Evolutionary conservation across 2,113 vertebrate species (phyloP).

Genomic region (Aplodontia rufa): DNA sequence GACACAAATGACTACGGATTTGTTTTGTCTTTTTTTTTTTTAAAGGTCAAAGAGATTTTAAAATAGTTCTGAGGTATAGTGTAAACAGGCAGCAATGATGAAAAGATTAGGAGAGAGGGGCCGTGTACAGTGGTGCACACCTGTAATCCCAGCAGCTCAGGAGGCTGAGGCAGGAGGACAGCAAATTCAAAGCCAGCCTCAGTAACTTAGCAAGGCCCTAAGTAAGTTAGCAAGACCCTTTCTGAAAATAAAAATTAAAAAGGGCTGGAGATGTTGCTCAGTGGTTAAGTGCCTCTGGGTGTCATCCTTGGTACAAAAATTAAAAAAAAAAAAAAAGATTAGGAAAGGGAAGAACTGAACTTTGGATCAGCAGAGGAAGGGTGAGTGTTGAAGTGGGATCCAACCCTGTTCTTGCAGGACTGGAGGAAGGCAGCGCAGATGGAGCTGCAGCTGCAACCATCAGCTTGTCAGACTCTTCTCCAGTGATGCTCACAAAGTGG

Average conservation of each 20-base stretch:
- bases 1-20: not conserved
- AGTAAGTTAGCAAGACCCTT: too few relatives aligned
- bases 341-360: not conserved
- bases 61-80: not conserved
- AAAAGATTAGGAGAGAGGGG: not conserved
- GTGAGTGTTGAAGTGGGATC: not conserved
- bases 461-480: not conserved
- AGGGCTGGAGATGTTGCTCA: too few relatives aligned
- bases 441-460: accelerated
- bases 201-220: too few relatives aligned
- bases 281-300: too few relatives aligned
- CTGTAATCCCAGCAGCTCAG: too few relatives aligned
- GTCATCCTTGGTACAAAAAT: too few relatives aligned
- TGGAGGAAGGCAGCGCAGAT: not conserved
- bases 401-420: not conserved
- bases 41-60: not conserved
- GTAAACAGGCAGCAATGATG: not conserved
- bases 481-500: not conserved
- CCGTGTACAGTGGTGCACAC: too few relatives aligned
- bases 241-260: too few relatives aligned
- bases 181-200: too few relatives aligned
- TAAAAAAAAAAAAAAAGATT: too few relatives aligned
- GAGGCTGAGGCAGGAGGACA: too few relatives aligned
- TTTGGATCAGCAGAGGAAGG: not conserved
- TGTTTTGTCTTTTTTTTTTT: not conserved